A percentile compares a stretch with the other conserved stretches of the same genome.
Conservation (phyloP, 2,888 invertebrate genomes). For the Gisinianus flammeolus region DNA sequence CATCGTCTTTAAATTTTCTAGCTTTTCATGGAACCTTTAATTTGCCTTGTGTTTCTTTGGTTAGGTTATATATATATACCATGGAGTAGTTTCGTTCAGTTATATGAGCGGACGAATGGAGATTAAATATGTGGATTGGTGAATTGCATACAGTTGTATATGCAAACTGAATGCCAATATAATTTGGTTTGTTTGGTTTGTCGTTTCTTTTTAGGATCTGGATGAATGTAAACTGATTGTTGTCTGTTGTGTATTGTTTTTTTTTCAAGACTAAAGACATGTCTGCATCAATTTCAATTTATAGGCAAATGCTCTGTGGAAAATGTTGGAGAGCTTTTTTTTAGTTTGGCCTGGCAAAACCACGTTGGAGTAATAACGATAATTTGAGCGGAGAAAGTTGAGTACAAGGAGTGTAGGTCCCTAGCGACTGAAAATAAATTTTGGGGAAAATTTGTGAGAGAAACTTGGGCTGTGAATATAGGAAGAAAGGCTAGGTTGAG, state of each 20-base stretch:
- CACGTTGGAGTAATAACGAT: constrained; percentile 14
- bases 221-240: background rate
- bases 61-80: no score
- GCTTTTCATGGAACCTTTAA: no score
- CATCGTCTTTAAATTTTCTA: no score
- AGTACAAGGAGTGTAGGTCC: background rate
- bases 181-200: background rate
- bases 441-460: constrained; percentile 2
- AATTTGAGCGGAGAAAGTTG: constrained; percentile 15
- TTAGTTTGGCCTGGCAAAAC: background rate
- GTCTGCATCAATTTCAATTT: constrained; percentile 4
- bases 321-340: background rate
- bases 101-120: no score
- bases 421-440: constrained; percentile 15
- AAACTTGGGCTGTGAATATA: background rate
- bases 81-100: no score
- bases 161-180: background rate
- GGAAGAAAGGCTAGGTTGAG: background rate
- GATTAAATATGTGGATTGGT: no score
- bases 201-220: background rate
- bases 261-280: background rate
- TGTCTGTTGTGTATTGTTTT: background rate
- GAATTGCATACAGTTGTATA: no score
- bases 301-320: background rate
- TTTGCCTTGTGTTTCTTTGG: no score